Conservation (phyloP, 1,140 invertebrate genomes). For the Atopsyche davidsoni region DNA sequence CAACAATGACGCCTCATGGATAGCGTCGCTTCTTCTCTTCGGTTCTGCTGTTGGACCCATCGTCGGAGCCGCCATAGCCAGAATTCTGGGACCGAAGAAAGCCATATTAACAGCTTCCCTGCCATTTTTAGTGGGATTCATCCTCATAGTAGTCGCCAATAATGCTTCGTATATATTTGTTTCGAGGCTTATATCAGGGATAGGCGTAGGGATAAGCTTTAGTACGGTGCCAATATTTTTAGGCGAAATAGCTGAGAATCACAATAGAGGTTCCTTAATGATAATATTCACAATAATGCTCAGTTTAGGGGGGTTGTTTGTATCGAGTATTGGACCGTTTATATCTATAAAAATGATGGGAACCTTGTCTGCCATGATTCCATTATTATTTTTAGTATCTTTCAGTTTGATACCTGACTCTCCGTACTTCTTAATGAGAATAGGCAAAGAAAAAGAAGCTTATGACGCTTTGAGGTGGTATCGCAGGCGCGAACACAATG, state of each 20-base stretch:
- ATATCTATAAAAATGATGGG: conserved; percentile 14
- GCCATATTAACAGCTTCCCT: conserved; percentile 31
- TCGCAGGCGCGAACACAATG: conserved; percentile 18
- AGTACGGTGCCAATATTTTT: conserved; percentile 43
- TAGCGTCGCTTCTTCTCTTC: conserved; percentile 25
- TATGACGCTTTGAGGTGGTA: conserved; percentile 20
- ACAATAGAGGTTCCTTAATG: conserved; percentile 27
- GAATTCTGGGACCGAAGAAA: conserved; percentile 35
- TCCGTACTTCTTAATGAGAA: conserved; percentile 21
- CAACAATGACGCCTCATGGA: conserved; percentile 30
- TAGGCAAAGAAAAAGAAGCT: conserved; percentile 23
- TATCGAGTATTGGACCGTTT: conserved; percentile 18
- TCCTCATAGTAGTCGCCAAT: conserved; percentile 39
- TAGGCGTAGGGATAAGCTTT: conserved; percentile 41
- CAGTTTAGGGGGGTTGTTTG: conserved; percentile 18
- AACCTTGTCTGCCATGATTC: conserved; percentile 19
- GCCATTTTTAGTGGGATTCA: conserved; percentile 31
- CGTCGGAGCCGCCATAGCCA: conserved; percentile 29
- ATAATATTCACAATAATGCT: conserved; percentile 24
- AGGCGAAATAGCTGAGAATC: conserved; percentile 42
- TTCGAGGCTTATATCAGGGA: conserved; percentile 42
- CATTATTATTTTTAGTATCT: conserved; percentile 11
- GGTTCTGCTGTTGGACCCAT: conserved; percentile 28
- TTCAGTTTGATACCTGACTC: conserved; percentile 26
- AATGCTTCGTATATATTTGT: conserved; percentile 36